Evolutionary conservation across 2,888 invertebrate genomes (phyloP), one percentile per base, ranked within the genome.

Genomic region (Anthrax anthrax): DNA sequence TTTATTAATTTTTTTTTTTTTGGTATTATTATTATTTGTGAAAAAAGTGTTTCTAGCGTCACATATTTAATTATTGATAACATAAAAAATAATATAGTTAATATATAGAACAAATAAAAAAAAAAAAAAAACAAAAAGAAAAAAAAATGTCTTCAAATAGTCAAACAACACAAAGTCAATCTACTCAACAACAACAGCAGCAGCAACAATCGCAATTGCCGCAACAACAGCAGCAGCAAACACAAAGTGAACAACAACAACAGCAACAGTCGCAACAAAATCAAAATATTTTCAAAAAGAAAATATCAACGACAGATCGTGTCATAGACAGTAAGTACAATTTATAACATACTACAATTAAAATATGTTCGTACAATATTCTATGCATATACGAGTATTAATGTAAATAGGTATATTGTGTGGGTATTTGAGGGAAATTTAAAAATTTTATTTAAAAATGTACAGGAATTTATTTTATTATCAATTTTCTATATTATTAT

Each of bases 191-290:
- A 52, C 64, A 65, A 50, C 61, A 60, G 18, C 51, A 49, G 37
- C 43, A 41, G 58, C 59, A 51, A 62, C 62, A 51, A 62, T 58
- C 23, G 9, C 23, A 27, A n/a, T n/a, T n/a, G n/a, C 60, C 59
- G 52, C 64, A 65, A 50, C 61, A 60, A 27, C 51, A 49, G 37
- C 44, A 41, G 58, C 59, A 51, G 62, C 62, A 51, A 62, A 58
- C 29, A 32, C 29, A 32, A 32, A 32, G 12, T 32, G 29, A 32
- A 12, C 29, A 32, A 32, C 29, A 13, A 34, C 43, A n/a, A 39
- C 37, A 4, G 46, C 57, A 47, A 51, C 57, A 44, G 17, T 27
- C 42, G 4, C 32, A 41, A 41, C 48, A 48, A 37, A 46, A 45
- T 40, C 44, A 45, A 40, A 45, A 38, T 42, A 41, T n/a, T n/a